A percentile compares a stretch with the other conserved stretches of the same genome.
phyloP scores from a whole-genome alignment of 2,888 invertebrate genomes.

The Pherbina coryleti region DNA sequence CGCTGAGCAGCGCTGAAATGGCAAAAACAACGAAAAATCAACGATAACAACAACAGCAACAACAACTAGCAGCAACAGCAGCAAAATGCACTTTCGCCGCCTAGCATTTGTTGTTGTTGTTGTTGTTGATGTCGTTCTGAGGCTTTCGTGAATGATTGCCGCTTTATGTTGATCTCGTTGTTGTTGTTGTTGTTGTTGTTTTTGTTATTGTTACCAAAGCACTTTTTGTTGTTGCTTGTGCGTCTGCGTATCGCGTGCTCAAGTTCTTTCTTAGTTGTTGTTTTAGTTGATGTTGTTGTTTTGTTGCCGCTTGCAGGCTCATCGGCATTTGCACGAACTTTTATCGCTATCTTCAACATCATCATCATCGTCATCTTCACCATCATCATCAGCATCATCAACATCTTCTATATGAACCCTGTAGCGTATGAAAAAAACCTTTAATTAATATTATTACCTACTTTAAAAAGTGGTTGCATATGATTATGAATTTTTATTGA shows the following conservation, averaged over 20 bases:
- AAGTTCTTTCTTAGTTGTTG: slow-evolving; percentile 1
- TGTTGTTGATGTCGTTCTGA: background rate
- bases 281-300: slow-evolving; percentile 17
- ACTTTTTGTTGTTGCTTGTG: background rate
- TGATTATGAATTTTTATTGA: no score
- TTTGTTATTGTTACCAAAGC: slow-evolving; percentile 16
- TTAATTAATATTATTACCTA: no score
- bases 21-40: slow-evolving; percentile 45
- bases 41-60: slow-evolving; percentile 40
- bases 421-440: no score
- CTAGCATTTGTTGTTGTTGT: slow-evolving; percentile 33
- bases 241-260: background rate
- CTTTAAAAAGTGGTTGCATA: no score
- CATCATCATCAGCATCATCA: no score
- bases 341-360: background rate
- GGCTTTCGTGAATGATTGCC: slow-evolving; percentile 20
- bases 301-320: background rate
- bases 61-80: slow-evolving; percentile 38
- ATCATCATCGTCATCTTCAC: background rate
- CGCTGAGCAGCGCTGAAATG: slow-evolving; percentile 45
- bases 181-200: slow-evolving; percentile 14
- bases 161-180: background rate
- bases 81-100: slow-evolving; percentile 39
- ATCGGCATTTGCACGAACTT: background rate
- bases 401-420: no score